Evolutionary conservation across 2,797 vertebrate species (phyloP).

Genomic region (Fistularia commersonii): DNA sequence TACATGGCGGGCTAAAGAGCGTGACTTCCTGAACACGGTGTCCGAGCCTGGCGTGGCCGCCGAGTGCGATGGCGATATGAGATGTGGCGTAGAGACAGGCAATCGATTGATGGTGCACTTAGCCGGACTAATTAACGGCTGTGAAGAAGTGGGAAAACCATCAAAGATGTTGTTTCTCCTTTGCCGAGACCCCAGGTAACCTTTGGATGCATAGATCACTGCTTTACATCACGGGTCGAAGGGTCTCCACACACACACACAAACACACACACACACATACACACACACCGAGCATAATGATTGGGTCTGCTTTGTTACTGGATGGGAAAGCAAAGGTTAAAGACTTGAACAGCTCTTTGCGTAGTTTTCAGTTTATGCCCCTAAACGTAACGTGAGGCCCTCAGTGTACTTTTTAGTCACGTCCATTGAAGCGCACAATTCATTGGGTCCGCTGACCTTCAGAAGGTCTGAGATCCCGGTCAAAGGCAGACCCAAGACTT

Average conservation of each 20-base stretch:
- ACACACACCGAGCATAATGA: too few relatives aligned
- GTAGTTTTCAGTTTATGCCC: too few relatives aligned
- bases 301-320: slow-evolving; percentile 19
- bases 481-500: too few relatives aligned
- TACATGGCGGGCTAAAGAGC: slow-evolving; percentile 17
- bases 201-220: slow-evolving; percentile 51
- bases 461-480: too few relatives aligned
- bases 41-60: slow-evolving; percentile 46
- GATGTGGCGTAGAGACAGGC: slow-evolving; percentile 69
- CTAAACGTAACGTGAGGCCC: too few relatives aligned
- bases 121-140: slow-evolving; percentile 76
- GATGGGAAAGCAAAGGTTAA: too few relatives aligned
- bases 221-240: slow-evolving; percentile 34
- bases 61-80: slow-evolving; percentile 66
- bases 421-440: too few relatives aligned
- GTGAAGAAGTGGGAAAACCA: slow-evolving; percentile 60
- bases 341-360: too few relatives aligned
- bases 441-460: too few relatives aligned
- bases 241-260: slow-evolving; percentile 17
- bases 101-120: slow-evolving; percentile 81
- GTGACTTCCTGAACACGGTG: slow-evolving; percentile 66
- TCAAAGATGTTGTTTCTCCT: slow-evolving; percentile 52
- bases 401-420: too few relatives aligned
- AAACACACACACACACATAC: slow-evolving; percentile 4
- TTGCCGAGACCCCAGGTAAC: slow-evolving; percentile 50